Base-by-base conservation (phyloP, 2,888 invertebrate genomes). In the Aproaerema taeniolella region DNA sequence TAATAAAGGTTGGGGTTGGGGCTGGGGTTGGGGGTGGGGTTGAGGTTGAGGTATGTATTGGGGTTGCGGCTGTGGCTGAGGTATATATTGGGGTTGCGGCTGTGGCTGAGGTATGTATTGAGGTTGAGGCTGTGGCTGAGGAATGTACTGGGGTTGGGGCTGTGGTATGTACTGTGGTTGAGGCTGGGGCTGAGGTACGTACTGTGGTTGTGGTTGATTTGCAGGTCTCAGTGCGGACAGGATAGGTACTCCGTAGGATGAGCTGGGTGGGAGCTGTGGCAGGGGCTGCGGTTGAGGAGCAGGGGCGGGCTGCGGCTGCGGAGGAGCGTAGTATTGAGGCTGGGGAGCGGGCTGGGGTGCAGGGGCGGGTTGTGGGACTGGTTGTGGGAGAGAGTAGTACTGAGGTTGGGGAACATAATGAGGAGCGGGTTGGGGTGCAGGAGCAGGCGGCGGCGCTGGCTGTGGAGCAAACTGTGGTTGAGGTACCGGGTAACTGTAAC, bases 221-320 rank as follows among this genome's bases (percentile, higher is more conserved):
- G 36, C 32, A 28, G 13, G 15, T 36, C 14, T 15, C 7, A n/a
- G 35, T 15, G n/a, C 15, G 26, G 7, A n/a, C 11, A 34, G 25
- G 13, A 35, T 28, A 13, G 39, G 40, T 8, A 29, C 38, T 17
- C 35, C 28, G 6, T 43, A 30, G 9, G 36, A 41, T 6, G 45
- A 34, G 36, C 43, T 34, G 17, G 33, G 43, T 15, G 36, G 36
- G 10, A 28, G n/a, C n/a, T 34, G 24, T 2, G 33, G 31, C n/a
- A 24, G 20, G 7, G 25, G 45, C 7, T 40, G 44, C 13, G 44
- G 46, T 33, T 41, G 43, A 10, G 47, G 37, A 24, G 43, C 38
- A 34, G 49, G 43, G n/a, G 58, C 58, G 45, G 59, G 41, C 39
- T 43, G 49, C 47, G 61, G 52, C 32, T 49, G 47, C 20, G 47